phyloP scores from a whole-genome alignment of 2,113 vertebrate species.

The Hippotragus niger region DNA sequence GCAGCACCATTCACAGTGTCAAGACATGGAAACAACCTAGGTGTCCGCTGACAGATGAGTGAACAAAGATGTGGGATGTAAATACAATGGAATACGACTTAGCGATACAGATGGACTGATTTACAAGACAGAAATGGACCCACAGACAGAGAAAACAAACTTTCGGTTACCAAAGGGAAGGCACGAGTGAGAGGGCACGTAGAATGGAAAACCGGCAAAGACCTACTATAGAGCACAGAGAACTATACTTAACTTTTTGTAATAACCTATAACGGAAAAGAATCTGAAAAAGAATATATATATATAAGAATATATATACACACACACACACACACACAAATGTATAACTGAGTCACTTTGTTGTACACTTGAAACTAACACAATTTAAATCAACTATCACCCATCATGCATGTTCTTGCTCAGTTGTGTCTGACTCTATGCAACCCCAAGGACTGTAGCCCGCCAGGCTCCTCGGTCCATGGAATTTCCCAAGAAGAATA shows the following conservation, averaged over 20 bases:
- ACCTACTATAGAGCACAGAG: not conserved
- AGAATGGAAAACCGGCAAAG: not conserved
- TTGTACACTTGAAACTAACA: not conserved
- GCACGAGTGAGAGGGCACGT: accelerated
- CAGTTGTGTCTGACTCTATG: not conserved
- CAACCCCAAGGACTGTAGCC: not conserved
- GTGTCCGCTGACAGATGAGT: not conserved
- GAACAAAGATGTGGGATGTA: not conserved
- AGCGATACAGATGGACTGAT: not conserved
- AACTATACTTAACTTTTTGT: not conserved
- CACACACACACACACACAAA: not conserved
- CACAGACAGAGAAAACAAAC: not conserved
- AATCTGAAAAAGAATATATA: not conserved
- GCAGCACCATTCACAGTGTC: not conserved
- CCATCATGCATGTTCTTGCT: not conserved
- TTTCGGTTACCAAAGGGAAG: not conserved
- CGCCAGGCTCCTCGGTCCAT: not conserved
- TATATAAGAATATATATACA: not conserved
- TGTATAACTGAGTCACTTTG: not conserved
- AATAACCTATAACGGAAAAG: not conserved
- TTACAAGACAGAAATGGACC: not conserved
- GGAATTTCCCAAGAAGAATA: not conserved
- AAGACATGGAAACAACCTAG: not conserved
- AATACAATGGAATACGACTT: not conserved
- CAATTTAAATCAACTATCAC: not conserved